A percentile compares a stretch with the other conserved stretches of the same genome.
Conservation (phyloP, 2,888 invertebrate species). For the Hoplodrina ambigua region DNA sequence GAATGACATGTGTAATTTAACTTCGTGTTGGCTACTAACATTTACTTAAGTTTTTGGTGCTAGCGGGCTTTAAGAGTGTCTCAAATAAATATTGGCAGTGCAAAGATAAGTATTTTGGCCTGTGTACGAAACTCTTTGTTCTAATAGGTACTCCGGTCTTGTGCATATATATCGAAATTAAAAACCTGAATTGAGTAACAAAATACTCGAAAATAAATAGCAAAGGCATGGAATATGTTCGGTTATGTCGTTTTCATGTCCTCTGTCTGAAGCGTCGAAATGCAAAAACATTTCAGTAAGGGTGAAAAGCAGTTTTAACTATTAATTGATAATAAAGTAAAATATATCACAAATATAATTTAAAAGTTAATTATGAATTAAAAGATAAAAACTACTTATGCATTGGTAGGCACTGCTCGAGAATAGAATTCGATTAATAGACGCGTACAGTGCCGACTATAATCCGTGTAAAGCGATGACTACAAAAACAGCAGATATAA, state of each 20-base stretch:
- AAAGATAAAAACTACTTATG: too few relatives aligned
- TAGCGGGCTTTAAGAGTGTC: background rate
- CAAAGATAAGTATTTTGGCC: background rate
- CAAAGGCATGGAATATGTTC: background rate
- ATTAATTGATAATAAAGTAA: too few relatives aligned
- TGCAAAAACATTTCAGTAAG: too few relatives aligned
- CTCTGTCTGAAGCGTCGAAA: too few relatives aligned
- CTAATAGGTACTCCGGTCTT: background rate
- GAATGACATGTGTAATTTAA: too few relatives aligned
- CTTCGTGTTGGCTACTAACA: too few relatives aligned
- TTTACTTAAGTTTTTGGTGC: background rate
- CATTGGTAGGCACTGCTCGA: background rate
- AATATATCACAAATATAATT: too few relatives aligned
- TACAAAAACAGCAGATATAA: slow-evolving; percentile 39
- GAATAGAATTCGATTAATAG: slow-evolving; percentile 3
- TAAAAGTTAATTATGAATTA: too few relatives aligned
- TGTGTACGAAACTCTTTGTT: background rate
- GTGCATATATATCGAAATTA: background rate
- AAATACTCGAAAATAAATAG: background rate
- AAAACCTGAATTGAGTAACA: background rate
- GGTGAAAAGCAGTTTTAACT: too few relatives aligned
- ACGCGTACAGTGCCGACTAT: slow-evolving; percentile 6
- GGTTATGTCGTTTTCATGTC: background rate
- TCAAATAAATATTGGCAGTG: background rate
- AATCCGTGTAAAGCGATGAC: slow-evolving; percentile 40